Evolutionary conservation across 2,113 vertebrate species (phyloP).

Genomic region (Austrofundulus limnaeus): DNA sequence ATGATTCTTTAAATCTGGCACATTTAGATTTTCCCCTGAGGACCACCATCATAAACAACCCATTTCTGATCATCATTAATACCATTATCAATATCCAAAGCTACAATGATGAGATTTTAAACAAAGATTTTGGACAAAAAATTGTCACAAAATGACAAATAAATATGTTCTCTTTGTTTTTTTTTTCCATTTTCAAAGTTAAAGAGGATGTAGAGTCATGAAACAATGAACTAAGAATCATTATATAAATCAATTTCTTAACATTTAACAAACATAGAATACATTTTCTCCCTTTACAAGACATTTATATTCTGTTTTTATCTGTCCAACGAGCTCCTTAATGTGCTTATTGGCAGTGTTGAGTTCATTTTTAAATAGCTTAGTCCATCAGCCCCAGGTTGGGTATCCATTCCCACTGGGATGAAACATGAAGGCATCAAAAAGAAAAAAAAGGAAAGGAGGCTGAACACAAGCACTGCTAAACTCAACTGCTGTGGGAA

Average conservation of each 20-base stretch:
- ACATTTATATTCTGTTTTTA: conserved; percentile 29
- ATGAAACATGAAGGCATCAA: conserved; percentile 79
- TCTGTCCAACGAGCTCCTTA: conserved; percentile 60
- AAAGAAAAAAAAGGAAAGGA: conserved; percentile 60
- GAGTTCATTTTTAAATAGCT: conserved; percentile 51
- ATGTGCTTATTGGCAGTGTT: conserved; percentile 50
- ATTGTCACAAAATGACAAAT: background rate
- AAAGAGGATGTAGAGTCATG: too few relatives aligned
- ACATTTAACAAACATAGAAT: background rate
- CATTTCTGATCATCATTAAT: conserved; percentile 15
- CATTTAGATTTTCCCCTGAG: conserved; percentile 44
- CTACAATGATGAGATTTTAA: conserved; percentile 26
- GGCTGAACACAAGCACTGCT: conserved; percentile 56
- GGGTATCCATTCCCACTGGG: conserved; percentile 69
- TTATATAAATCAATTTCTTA: background rate
- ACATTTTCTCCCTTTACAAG: conserved; percentile 32
- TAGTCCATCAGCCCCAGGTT: conserved; percentile 78
- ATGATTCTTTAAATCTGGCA: conserved; percentile 28
- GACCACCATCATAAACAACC: conserved; percentile 8
- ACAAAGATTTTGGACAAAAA: background rate
- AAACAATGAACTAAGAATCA: background rate
- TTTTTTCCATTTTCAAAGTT: background rate
- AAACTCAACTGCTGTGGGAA: conserved; percentile 36
- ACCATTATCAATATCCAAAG: conserved; percentile 19
- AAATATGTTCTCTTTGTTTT: background rate